phyloP scores from a whole-genome alignment of 2,797 vertebrate genomes.

The Hozukius guyotensis region DNA sequence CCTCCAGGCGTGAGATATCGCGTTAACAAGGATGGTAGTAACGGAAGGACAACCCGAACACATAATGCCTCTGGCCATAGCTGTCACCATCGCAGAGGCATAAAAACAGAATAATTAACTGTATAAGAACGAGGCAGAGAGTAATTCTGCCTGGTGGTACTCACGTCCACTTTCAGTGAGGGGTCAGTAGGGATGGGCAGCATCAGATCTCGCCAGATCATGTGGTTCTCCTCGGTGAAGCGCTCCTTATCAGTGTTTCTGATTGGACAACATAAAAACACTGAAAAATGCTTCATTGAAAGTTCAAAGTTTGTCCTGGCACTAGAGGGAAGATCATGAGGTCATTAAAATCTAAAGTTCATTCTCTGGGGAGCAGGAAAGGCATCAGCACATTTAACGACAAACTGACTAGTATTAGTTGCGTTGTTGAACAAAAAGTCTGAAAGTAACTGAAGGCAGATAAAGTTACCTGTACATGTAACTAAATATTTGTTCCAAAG shows the following conservation, averaged over 20 bases:
- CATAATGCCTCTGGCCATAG: too few species aligned
- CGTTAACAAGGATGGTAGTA: too few species aligned
- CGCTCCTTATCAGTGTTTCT: conserved; percentile 56
- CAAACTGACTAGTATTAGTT: not conserved
- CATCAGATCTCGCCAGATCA: conserved; percentile 69
- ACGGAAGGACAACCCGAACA: too few species aligned
- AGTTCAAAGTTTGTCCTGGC: not conserved
- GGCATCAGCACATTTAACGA: not conserved
- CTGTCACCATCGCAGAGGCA: too few species aligned
- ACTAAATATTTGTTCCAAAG: conserved; percentile 50
- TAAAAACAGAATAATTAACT: too few species aligned
- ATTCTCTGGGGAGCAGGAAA: too few species aligned
- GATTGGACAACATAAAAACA: not conserved
- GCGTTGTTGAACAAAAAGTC: not conserved
- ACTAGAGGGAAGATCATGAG: not conserved
- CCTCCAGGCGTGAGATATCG: too few species aligned
- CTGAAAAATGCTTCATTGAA: not conserved
- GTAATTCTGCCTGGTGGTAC: not conserved
- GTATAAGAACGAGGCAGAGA: not conserved
- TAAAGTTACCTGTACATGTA: too few species aligned
- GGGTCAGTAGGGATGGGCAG: conserved; percentile 76
- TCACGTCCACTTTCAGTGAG: conserved; percentile 75
- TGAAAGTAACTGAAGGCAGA: not conserved
- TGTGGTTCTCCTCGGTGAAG: conserved; percentile 53
- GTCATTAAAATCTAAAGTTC: too few species aligned